Conservation (phyloP, 2,113 vertebrate genomes). For the Corythaixoides concolor region DNA sequence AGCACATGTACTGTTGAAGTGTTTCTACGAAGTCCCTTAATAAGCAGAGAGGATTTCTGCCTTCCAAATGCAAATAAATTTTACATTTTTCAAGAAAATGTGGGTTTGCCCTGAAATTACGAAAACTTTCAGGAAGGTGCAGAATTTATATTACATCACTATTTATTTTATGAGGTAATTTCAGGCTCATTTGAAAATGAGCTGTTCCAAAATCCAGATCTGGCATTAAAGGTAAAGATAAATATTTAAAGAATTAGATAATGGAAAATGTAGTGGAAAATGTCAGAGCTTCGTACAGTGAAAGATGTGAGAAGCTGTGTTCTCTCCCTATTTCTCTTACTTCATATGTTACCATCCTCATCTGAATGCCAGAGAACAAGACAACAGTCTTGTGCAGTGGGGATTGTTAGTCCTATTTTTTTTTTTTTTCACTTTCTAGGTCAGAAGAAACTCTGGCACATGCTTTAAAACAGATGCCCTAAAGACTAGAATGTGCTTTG, state of each 20-base stretch:
- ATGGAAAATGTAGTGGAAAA: not conserved
- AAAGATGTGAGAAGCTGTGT: not conserved
- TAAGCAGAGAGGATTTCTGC: not conserved
- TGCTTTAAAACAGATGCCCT: not conserved
- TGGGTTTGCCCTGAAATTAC: not conserved
- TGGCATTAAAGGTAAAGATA: not conserved
- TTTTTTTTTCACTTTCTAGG: slow-evolving; percentile 10
- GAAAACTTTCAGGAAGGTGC: not conserved
- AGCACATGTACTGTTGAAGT: not conserved
- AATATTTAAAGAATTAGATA: slow-evolving; percentile 4
- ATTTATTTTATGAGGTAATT: slow-evolving; percentile 13
- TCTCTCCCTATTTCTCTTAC: not conserved
- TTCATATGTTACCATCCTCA: not conserved
- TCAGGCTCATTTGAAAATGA: not conserved
- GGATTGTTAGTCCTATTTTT: not conserved
- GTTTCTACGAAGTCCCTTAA: not conserved
- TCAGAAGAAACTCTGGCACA: slow-evolving; percentile 14
- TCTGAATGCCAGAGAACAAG: not conserved
- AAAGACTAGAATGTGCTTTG: not conserved
- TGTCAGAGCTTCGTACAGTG: not conserved
- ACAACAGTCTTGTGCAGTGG: not conserved
- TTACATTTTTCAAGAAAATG: not conserved
- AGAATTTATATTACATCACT: not conserved
- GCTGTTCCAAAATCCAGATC: not conserved
- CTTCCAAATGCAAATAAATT: not conserved